Evolutionary conservation across 37 sponge, comb jelly and placozoan genomes (phyloP), one percentile per base, ranked within the genome.

Genomic region (Chondrilla cf. caribensis): DNA sequence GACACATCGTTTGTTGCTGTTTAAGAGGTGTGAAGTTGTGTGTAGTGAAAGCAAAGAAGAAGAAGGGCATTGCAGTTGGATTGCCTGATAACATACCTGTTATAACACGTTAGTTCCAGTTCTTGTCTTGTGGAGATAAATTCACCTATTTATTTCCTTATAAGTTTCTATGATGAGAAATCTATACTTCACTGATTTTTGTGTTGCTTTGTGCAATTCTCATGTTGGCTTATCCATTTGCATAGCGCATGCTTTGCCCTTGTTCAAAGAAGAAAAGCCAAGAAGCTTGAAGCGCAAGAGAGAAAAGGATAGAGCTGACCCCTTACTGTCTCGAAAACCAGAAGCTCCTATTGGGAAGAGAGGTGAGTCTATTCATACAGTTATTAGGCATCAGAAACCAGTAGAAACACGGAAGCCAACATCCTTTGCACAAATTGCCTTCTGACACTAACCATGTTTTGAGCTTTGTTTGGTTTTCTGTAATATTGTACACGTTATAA

Each of bases 261-360:
- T 97, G 86, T 97, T 95, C 82, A 83, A 89, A 18, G 95, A 92
- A n/a, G 85, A 91, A 59, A 79, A 88, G 38, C 79, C 81, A 26
- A 80, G 79, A 59, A 87, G 83, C 29, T 60, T 91, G 68, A 95
- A 95, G 68, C 51, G 92, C 40, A 88, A 79, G 51, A 65, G 91
- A 67, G 95, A 97, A 62, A 95, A 91, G 70, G 90, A 84, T 36
- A 77, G 98, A 83, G 84, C 84, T 18, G 91, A 95, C 47, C 97
- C 97, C 0, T 29, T 84, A 18, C 55, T 58, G 17, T 93, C 97
- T 18, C 81, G 67, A 40, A 85, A 88, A 60, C 95, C 95, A 60
- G 95, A 91, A 9, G 79, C 86, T 0, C 95, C 95, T 0, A 36
- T 90, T 57, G 80, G 60, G 22, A 59, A 79, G 25, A 58, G 42